Evolutionary conservation across 1,140 invertebrate species (phyloP).

Genomic region (Sitodiplosis mosellana): DNA sequence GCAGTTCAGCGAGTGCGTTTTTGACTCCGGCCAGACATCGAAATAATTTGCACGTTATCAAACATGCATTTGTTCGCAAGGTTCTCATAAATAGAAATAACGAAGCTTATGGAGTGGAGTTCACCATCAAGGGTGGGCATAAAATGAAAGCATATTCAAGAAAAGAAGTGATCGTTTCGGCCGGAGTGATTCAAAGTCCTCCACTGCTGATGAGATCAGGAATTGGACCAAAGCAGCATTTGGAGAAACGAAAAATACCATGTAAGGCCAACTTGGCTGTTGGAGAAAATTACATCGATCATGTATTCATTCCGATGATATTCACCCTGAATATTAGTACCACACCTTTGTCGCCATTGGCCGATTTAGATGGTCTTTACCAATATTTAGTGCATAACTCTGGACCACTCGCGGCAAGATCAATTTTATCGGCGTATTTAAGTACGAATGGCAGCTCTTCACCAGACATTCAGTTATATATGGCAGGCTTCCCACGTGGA

Average conservation of each 20-base stretch:
- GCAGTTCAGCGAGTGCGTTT: slow-evolving; percentile 38
- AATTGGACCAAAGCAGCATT: slow-evolving; percentile 27
- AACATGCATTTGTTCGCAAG: slow-evolving; percentile 27
- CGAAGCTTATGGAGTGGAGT: slow-evolving; percentile 18
- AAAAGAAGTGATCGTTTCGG: slow-evolving; percentile 35
- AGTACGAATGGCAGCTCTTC: too few relatives aligned
- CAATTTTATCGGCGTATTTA: too few relatives aligned
- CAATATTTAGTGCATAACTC: too few relatives aligned
- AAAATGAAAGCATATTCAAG: slow-evolving; percentile 18
- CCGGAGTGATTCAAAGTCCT: slow-evolving; percentile 31
- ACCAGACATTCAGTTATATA: too few relatives aligned
- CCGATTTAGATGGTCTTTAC: too few relatives aligned
- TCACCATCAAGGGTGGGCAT: slow-evolving; percentile 14
- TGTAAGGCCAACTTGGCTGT: slow-evolving; percentile 33
- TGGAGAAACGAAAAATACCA: slow-evolving; percentile 25
- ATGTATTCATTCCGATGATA: slow-evolving; percentile 21
- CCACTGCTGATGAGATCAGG: slow-evolving; percentile 34
- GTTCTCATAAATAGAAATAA: slow-evolving; percentile 17
- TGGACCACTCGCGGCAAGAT: too few relatives aligned
- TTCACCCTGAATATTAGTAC: too few relatives aligned
- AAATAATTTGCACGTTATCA: slow-evolving; percentile 12
- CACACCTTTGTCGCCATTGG: too few relatives aligned
- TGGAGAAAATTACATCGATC: slow-evolving; percentile 38
- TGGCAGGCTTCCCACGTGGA: too few relatives aligned
- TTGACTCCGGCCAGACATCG: slow-evolving; percentile 5